These are phyloP conservation scores for Cepaea nemoralis DNA, from an alignment of 1,140 invertebrate genomes.

Conservation along the genomic window DNA sequence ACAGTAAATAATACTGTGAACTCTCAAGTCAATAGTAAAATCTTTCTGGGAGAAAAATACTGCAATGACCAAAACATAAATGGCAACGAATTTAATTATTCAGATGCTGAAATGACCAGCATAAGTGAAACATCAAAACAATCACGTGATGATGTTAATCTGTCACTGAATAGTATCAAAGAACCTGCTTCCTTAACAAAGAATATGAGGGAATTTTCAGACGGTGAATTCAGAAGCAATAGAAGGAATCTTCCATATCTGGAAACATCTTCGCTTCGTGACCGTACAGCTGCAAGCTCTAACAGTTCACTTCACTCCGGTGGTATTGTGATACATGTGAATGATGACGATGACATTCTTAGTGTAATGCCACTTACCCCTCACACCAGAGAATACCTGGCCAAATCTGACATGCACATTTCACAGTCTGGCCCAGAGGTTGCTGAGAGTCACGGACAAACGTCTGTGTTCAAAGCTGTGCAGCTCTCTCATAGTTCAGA, in stretches of 20 bases:
- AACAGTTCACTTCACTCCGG: neutral
- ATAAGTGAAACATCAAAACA: neutral
- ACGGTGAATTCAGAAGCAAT: neutral
- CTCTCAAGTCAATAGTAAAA: neutral
- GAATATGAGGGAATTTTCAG: neutral
- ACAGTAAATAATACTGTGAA: neutral
- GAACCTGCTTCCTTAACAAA: neutral
- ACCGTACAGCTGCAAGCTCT: neutral
- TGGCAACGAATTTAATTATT: neutral
- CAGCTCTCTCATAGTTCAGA: slow-evolving; percentile 33
- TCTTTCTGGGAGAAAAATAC: neutral
- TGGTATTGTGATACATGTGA: neutral
- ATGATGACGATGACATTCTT: slow-evolving; percentile 37
- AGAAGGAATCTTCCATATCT: neutral
- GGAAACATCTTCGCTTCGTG: neutral
- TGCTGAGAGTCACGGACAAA: neutral
- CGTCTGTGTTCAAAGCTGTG: neutral
- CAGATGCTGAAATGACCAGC: neutral
- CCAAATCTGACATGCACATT: slow-evolving; percentile 41
- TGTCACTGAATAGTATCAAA: neutral
- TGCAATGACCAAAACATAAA: neutral
- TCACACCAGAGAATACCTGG: slow-evolving; percentile 38
- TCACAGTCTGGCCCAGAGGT: slow-evolving; percentile 17
- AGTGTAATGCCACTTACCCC: slow-evolving; percentile 44
- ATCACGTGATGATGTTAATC: neutral